phyloP scores from a whole-genome alignment of 1,140 invertebrate species.

The Caenorhabditis remanei region DNA sequence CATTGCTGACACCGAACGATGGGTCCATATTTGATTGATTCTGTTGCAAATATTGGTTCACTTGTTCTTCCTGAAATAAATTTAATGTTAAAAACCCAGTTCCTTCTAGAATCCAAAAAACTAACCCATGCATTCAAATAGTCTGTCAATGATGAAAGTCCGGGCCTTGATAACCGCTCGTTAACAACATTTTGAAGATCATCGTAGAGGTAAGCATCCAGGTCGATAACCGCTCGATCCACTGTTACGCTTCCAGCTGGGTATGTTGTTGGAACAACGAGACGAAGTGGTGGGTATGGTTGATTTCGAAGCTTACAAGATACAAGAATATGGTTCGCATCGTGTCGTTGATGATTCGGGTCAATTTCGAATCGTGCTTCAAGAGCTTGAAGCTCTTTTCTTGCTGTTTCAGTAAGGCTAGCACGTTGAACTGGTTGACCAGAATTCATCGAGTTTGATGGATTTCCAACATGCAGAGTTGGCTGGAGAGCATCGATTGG shows the following conservation, averaged over 20 bases:
- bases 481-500: slow-evolving; percentile 63
- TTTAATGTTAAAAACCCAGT: background rate
- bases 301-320: slow-evolving; percentile 62
- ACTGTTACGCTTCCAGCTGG: slow-evolving; percentile 63
- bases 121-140: slow-evolving; percentile 66
- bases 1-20: background rate
- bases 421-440: slow-evolving; percentile 19
- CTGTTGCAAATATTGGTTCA: slow-evolving; percentile 36
- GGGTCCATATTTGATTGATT: background rate
- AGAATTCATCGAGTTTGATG: background rate
- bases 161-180: slow-evolving; percentile 60
- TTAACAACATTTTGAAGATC: slow-evolving; percentile 66
- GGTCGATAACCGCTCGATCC: slow-evolving; percentile 61
- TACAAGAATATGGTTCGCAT: slow-evolving; percentile 56
- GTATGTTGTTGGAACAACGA: slow-evolving; percentile 63
- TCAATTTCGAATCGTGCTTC: slow-evolving; percentile 65
- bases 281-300: slow-evolving; percentile 57
- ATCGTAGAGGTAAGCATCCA: slow-evolving; percentile 67
- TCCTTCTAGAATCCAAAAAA: background rate
- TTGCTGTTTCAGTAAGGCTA: slow-evolving; percentile 59
- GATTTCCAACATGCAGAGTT: slow-evolving; percentile 17
- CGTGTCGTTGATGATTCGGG: slow-evolving; percentile 40
- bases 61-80: slow-evolving; percentile 49
- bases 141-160: slow-evolving; percentile 61
- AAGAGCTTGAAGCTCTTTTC: slow-evolving; percentile 50